These are phyloP conservation scores for Athalia cordata DNA, from an alignment of 2,888 invertebrate genomes.

Conservation along the genomic window DNA sequence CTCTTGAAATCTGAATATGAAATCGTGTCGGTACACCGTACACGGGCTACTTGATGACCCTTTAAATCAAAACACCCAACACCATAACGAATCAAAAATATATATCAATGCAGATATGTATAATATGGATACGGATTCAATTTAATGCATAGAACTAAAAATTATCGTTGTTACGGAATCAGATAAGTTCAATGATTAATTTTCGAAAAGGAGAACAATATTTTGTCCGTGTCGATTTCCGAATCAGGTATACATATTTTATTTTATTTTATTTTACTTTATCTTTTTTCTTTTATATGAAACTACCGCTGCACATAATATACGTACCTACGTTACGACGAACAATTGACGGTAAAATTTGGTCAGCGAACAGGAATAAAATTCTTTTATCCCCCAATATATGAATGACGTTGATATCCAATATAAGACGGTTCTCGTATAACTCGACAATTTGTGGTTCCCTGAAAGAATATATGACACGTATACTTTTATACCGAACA, in stretches of 20 bases:
- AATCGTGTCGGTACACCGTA: neutral
- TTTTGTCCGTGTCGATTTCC: too few species aligned
- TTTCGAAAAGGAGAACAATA: too few species aligned
- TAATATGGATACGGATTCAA: too few species aligned
- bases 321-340: neutral
- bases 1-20: conserved; percentile 26
- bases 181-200: too few species aligned
- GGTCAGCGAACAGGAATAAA: conserved; percentile 6
- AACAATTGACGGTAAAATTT: conserved; percentile 20
- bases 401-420: conserved; percentile 47
- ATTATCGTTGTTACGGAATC: too few species aligned
- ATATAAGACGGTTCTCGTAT: conserved; percentile 45
- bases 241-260: too few species aligned
- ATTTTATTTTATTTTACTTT: too few species aligned
- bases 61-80: too few species aligned
- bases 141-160: neutral
- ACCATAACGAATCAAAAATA: neutral
- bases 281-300: neutral
- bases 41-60: neutral
- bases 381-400: conserved; percentile 26
- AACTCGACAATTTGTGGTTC: conserved; percentile 35
- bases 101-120: neutral
- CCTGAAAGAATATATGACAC: conserved; percentile 16
- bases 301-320: neutral
- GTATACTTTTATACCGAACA: neutral